Evolutionary conservation across 2,888 invertebrate species (phyloP).

Genomic region (Euzophera pinguis): DNA sequence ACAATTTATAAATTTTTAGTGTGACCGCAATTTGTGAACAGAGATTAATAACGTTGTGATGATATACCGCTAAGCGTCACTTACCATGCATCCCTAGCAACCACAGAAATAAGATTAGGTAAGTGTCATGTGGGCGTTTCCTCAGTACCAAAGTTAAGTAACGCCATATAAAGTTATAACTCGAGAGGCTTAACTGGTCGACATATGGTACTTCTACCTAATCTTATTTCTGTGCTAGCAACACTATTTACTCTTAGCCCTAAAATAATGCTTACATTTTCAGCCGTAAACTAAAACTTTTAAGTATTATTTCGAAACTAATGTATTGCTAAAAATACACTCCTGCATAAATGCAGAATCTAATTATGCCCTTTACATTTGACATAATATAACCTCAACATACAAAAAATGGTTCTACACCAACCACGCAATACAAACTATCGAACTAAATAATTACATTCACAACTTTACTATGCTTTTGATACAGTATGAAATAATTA

Average conservation of each 20-base stretch:
- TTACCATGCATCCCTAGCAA: constrained; percentile 36
- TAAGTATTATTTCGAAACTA: constrained; percentile 30
- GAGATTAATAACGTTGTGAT: constrained; percentile 29
- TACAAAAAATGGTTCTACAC: constrained; percentile 22
- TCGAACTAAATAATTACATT: constrained; percentile 35
- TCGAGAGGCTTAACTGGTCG: no score
- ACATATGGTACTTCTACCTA: no score
- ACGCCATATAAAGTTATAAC: no score
- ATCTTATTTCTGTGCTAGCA: no score
- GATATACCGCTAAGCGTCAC: constrained; percentile 30
- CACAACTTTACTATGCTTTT: constrained; percentile 40
- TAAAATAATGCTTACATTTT: constrained; percentile 33
- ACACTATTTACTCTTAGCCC: constrained; percentile 28
- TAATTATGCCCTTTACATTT: constrained; percentile 38
- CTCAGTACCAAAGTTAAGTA: no score
- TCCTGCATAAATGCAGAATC: constrained; percentile 35
- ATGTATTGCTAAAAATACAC: constrained; percentile 35
- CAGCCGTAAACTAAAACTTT: constrained; percentile 31
- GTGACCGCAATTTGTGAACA: constrained; percentile 34
- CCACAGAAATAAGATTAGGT: no score
- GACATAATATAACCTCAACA: constrained; percentile 35
- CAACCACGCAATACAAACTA: constrained; percentile 31
- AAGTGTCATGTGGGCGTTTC: no score
- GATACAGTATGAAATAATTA: constrained; percentile 51
- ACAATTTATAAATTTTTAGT: constrained; percentile 19